Conservation (phyloP, 2,888 invertebrate genomes). For the Dynastes hyllus region DNA sequence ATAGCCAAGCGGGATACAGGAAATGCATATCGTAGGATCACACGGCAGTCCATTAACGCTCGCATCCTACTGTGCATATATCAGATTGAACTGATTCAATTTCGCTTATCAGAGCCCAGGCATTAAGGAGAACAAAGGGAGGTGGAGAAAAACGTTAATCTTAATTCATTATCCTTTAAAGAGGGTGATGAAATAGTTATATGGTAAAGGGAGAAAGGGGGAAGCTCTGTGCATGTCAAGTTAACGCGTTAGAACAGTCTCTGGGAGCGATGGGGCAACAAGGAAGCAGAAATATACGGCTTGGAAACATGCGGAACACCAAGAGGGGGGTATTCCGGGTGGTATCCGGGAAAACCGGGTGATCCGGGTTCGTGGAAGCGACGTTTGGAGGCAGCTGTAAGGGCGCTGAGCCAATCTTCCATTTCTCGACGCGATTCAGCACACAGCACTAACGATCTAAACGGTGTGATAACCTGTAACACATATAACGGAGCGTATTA, state of each 20-base stretch:
- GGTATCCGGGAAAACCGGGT: conserved; percentile 80
- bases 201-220: neutral
- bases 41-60: neutral
- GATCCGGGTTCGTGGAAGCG: conserved; percentile 75
- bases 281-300: no score
- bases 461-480: conserved; percentile 83
- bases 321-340: conserved; percentile 72
- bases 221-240: no score
- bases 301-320: no score
- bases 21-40: neutral
- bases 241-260: no score
- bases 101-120: neutral
- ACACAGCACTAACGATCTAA: conserved; percentile 84
- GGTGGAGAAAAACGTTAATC: neutral
- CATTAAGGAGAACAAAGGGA: neutral
- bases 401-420: conserved; percentile 92
- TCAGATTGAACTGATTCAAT: neutral
- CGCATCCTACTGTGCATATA: no score
- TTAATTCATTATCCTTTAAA: neutral
- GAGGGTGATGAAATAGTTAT: neutral
- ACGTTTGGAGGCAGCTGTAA: conserved; percentile 81
- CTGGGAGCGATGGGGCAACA: no score
- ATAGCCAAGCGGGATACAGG: no score
- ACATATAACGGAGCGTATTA: conserved; percentile 6
- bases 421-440: conserved; percentile 89